Evolutionary conservation across 2,888 invertebrate genomes (phyloP), one percentile per base, ranked within the genome.

Genomic region (Andrena flavipes): DNA sequence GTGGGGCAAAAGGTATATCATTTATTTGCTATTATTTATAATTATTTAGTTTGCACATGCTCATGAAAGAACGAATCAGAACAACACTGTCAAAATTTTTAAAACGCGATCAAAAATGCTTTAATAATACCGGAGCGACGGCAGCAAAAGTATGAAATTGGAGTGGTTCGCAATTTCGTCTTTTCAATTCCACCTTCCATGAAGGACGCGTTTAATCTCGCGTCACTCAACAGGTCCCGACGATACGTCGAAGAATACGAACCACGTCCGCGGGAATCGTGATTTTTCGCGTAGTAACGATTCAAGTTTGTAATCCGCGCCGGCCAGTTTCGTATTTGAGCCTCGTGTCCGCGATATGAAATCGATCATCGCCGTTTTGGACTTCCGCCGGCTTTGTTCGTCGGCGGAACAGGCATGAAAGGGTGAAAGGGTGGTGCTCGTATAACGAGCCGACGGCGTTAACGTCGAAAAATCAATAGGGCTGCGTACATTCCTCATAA

Each of bases 391-490:
- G 80, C 80, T 80, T 80, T 84, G 84, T 84, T 76, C 71, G 30
- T 0, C 8, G 16, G 23, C 10, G 51, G 79, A 64, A 62, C 49
- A 76, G 42, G 72, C 49, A 63, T 67, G 73, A 80, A 84, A 76
- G 69, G 78, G 64, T 70, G 75, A 75, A 75, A 70, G 77, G 82
- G 70, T 42, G 67, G 65, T 63, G 74, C 64, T 63, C 51, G 74
- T 67, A 76, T 84, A 85, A 84, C 81, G 84, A 82, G 81, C 69
- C 67, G 68, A 71, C 71, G 56, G 85, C 76, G 82, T 77, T 80
- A 85, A 83, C 80, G 80, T 80, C 79, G 86, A 89, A 90, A 90
- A 90, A 90, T 90, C 90, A 88, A 90, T 90, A 90, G 84, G 72
- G 71, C 54, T 71, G 84, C 69, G 69, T 72, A 64, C 86, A 80